Evolutionary conservation across 2,888 invertebrate species (phyloP).

Genomic region (Eubasilissa splendida): DNA sequence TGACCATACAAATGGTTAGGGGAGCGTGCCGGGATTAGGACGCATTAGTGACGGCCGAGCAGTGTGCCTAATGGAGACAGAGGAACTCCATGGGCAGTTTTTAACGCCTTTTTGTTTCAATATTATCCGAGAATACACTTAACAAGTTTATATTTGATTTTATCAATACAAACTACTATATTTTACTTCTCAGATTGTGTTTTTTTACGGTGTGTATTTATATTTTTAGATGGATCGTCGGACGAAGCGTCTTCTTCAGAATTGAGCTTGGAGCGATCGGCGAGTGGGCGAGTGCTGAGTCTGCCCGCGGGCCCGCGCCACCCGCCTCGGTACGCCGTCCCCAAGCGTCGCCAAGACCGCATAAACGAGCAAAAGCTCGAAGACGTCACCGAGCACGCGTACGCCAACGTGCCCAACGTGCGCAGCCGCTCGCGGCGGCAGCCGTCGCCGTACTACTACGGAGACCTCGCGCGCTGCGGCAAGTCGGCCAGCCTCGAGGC

Average conservation of each 20-base stretch:
- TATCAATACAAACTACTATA: not conserved
- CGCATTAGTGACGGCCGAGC: slow-evolving; percentile 31
- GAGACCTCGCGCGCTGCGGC: slow-evolving; percentile 79
- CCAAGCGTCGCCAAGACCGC: slow-evolving; percentile 64
- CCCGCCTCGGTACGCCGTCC: slow-evolving; percentile 67
- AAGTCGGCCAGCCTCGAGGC: slow-evolving; percentile 79
- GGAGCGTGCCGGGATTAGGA: slow-evolving; percentile 26
- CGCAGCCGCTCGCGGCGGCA: slow-evolving; percentile 71
- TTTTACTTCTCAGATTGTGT: not conserved
- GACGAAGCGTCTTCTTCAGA: slow-evolving; percentile 66
- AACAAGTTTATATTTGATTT: not conserved
- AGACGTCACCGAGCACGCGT: slow-evolving; percentile 73
- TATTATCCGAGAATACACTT: not conserved
- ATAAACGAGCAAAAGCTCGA: slow-evolving; percentile 61
- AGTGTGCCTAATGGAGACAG: slow-evolving; percentile 27
- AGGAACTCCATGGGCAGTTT: slow-evolving; percentile 8
- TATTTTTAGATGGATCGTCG: slow-evolving; percentile 65
- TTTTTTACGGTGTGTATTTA: not conserved
- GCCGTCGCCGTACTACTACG: slow-evolving; percentile 89
- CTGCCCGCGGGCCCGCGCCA: slow-evolving; percentile 74
- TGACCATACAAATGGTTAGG: slow-evolving; percentile 32
- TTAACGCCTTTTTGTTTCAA: not conserved
- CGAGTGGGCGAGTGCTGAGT: slow-evolving; percentile 69
- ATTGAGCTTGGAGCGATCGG: slow-evolving; percentile 61
- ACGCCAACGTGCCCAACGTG: slow-evolving; percentile 70